Evolutionary conservation across 2,113 vertebrate genomes (phyloP).

Genomic region (Microtus montanus): DNA sequence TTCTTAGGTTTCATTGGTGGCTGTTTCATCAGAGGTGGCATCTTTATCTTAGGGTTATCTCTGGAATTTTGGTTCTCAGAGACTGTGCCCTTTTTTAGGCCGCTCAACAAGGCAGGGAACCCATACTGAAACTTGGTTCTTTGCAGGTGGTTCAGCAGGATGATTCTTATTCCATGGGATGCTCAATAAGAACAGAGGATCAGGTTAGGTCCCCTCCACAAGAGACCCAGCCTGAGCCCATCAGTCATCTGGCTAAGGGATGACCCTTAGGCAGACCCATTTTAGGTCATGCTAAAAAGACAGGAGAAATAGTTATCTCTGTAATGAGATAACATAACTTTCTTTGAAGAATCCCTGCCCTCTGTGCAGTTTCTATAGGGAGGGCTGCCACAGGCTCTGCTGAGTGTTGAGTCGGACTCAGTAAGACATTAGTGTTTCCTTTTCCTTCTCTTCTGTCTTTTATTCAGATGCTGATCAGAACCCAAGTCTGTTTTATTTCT

Average conservation of each 20-base stretch:
- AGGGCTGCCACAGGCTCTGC: background rate
- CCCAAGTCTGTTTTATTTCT: background rate
- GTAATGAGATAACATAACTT: background rate
- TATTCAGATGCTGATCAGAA: background rate
- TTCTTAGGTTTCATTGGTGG: no score
- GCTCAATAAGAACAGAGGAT: background rate
- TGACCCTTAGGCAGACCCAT: background rate
- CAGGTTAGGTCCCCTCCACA: background rate
- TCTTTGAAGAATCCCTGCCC: background rate
- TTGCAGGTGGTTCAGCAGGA: background rate
- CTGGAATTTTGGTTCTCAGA: background rate
- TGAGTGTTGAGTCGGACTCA: background rate
- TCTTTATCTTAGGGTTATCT: background rate
- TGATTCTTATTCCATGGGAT: background rate
- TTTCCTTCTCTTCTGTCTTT: background rate
- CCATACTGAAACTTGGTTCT: background rate
- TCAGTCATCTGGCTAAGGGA: background rate
- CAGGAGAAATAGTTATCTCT: background rate
- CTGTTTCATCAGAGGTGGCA: background rate
- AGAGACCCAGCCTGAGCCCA: background rate
- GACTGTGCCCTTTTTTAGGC: background rate
- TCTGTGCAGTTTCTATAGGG: background rate
- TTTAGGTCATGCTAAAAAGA: background rate
- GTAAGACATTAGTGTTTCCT: background rate
- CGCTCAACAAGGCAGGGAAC: background rate